Evolutionary conservation across 2,797 vertebrate species (phyloP).

Genomic region (Linurgus olivaceus): DNA sequence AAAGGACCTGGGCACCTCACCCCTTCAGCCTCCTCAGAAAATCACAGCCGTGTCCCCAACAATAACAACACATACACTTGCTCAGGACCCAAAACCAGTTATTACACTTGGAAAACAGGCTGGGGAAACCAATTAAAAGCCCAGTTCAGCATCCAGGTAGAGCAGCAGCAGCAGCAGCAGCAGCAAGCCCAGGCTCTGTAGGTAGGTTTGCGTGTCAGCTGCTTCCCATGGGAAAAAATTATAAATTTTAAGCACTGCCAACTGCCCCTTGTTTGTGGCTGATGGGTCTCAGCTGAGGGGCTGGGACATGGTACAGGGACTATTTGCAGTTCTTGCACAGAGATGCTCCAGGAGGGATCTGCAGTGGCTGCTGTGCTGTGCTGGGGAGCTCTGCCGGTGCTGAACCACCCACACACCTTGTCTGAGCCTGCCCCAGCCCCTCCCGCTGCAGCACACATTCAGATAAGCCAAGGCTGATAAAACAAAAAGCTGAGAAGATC

Average conservation of each 20-base stretch:
- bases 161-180: not conserved
- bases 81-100: not conserved
- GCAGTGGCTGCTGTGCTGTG: not conserved
- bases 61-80: not conserved
- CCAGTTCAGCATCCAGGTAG: conserved; percentile 14
- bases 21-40: conserved; percentile 23
- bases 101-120: conserved; percentile 17
- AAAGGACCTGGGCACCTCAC: conserved; percentile 37
- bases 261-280: conserved; percentile 37
- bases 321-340: not conserved
- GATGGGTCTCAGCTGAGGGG: not conserved
- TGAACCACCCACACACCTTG: not conserved
- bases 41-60: not conserved
- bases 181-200: conserved; percentile 2
- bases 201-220: not conserved
- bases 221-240: conserved; percentile 45
- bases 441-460: not conserved
- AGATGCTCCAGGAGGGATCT: not conserved
- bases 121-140: conserved; percentile 43
- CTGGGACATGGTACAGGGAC: not conserved
- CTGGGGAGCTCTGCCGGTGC: not conserved
- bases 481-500: not conserved
- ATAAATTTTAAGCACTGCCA: conserved; percentile 24
- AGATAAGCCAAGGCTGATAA: not conserved
- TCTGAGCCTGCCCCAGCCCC: not conserved